These are phyloP conservation scores for Colius striatus DNA, from an alignment of 2,113 vertebrate genomes.

Conservation along the genomic window DNA sequence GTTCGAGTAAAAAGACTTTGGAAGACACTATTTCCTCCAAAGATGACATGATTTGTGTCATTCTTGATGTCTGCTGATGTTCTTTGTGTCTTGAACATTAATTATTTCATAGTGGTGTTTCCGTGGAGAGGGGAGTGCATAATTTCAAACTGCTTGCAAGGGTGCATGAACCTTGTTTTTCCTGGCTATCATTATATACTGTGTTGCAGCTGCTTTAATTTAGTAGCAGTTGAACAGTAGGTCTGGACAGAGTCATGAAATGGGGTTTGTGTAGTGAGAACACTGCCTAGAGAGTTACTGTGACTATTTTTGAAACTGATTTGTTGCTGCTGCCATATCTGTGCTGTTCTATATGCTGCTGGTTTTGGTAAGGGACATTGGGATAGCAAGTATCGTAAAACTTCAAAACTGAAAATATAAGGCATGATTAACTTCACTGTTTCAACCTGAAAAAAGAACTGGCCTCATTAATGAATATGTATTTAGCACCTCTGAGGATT, in stretches of 20 bases:
- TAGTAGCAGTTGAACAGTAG: neutral
- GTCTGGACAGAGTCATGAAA: neutral
- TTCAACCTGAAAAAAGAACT: neutral
- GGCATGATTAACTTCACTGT: neutral
- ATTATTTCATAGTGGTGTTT: neutral
- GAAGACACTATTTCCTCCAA: neutral
- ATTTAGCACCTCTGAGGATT: neutral
- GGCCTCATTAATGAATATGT: neutral
- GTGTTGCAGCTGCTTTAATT: neutral
- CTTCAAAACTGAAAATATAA: neutral
- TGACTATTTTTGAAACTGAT: neutral
- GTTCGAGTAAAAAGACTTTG: neutral
- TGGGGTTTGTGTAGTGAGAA: neutral
- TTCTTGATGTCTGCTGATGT: neutral
- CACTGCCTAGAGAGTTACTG: neutral
- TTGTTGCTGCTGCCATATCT: neutral
- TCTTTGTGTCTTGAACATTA: neutral
- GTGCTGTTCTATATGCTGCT: neutral
- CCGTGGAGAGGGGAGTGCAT: neutral
- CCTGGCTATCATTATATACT: neutral
- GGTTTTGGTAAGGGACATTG: neutral
- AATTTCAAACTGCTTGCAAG: neutral
- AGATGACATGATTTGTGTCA: neutral
- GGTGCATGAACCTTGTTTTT: neutral
- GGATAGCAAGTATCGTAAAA: neutral